Percentiles rank a stretch among this genome's conserved stretches.
Evolutionary conservation across 2,797 vertebrate species (phyloP).

Genomic region (Myiotriccus ornatus): DNA sequence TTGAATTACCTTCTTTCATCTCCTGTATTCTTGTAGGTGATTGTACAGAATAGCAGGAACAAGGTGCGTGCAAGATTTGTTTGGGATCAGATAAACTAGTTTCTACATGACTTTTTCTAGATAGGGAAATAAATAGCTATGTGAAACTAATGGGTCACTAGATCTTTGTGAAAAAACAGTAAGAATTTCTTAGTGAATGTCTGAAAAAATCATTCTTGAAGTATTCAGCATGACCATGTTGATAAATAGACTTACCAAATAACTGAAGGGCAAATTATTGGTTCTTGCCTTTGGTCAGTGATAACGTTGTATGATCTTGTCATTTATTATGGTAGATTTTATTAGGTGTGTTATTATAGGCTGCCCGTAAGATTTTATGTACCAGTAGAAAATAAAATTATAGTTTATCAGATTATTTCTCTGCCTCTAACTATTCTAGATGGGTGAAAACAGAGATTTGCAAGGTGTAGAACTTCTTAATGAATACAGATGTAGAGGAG

Average conservation of each 20-base stretch:
- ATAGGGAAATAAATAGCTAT: not conserved
- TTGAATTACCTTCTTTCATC: not conserved
- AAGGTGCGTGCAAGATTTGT: not conserved
- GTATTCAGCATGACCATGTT: not conserved
- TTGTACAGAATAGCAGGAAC: not conserved
- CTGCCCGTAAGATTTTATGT: constrained; percentile 47
- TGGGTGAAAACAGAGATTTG: constrained; percentile 32
- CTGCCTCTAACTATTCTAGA: constrained; percentile 42
- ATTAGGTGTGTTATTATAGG: constrained; percentile 57
- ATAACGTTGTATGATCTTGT: not conserved
- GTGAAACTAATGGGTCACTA: not conserved
- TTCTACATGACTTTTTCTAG: not conserved
- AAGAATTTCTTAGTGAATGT: not conserved
- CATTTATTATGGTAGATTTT: constrained; percentile 63
- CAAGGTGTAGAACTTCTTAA: constrained; percentile 33
- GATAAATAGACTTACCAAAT: constrained; percentile 6
- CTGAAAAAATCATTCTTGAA: not conserved
- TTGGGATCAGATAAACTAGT: not conserved
- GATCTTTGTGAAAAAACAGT: not conserved
- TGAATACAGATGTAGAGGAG: not conserved
- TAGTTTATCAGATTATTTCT: constrained; percentile 55
- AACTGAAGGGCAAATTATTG: constrained; percentile 8
- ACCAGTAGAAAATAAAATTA: constrained; percentile 56
- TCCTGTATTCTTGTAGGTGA: not conserved
- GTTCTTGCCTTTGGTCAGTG: constrained; percentile 46